Percentiles rank a stretch among this genome's conserved stretches.
These are phyloP conservation scores for Phrynocephalus guinanensis DNA, from an alignment of 2,797 vertebrate genomes.

Conservation along the genomic window DNA sequence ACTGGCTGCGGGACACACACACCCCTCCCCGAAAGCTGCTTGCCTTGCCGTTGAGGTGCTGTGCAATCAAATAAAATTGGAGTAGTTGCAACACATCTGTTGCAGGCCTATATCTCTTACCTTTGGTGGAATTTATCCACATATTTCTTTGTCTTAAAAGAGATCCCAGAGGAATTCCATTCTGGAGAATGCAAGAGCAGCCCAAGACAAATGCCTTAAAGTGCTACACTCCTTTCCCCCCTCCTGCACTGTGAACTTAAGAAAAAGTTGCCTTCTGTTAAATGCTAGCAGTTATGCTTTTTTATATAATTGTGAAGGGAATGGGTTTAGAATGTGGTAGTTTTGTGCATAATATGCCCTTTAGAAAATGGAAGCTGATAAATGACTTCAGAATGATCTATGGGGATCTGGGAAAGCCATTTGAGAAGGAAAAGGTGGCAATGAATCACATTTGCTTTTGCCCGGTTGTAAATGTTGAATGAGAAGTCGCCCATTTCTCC, in stretches of 20 bases:
- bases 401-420: conserved; percentile 26
- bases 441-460: conserved; percentile 12
- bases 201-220: neutral
- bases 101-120: conserved; percentile 2
- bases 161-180: neutral
- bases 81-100: no score
- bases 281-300: neutral
- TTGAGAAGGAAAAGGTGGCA: conserved; percentile 21
- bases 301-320: conserved; percentile 11
- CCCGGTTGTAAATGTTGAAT: conserved; percentile 16
- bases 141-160: neutral
- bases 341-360: neutral
- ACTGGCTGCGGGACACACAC: neutral
- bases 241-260: neutral
- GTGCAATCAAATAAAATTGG: no score
- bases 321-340: neutral
- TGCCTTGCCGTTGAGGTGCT: no score
- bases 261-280: neutral
- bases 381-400: conserved; percentile 19
- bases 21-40: no score
- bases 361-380: conserved; percentile 24
- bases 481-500: neutral
- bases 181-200: neutral
- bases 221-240: neutral
- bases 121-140: neutral